Percentiles rank a stretch among this genome's conserved stretches.
Evolutionary conservation across 1,140 invertebrate species (phyloP).

Genomic region (Camponotus pennsylvanicus): DNA sequence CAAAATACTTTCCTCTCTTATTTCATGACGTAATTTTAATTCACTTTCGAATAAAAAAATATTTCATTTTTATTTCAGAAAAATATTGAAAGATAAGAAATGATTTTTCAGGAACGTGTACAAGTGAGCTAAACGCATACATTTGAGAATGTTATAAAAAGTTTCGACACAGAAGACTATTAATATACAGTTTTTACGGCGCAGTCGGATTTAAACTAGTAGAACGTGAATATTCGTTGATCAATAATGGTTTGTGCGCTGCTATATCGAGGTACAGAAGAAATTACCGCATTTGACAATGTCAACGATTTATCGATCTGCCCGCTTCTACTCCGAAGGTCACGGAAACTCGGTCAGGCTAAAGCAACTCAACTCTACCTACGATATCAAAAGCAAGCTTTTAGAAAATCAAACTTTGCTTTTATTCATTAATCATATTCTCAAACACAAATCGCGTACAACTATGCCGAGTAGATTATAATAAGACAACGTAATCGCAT

Average conservation of each 20-base stretch:
- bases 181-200: conserved; percentile 18
- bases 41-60: background rate
- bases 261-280: conserved; percentile 43
- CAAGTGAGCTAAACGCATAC: too few relatives aligned
- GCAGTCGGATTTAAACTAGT: conserved; percentile 14
- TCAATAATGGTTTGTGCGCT: conserved; percentile 26
- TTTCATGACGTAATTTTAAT: background rate
- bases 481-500: background rate
- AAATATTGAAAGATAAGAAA: background rate
- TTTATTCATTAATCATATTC: conserved; percentile 53
- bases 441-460: background rate
- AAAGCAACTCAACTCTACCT: conserved; percentile 19
- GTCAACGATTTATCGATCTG: conserved; percentile 62
- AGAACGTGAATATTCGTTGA: conserved; percentile 42
- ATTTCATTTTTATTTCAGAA: background rate
- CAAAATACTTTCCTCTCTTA: too few relatives aligned
- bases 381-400: conserved; percentile 20
- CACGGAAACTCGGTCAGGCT: conserved; percentile 55
- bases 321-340: conserved; percentile 35
- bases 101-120: background rate
- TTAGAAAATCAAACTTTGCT: conserved; percentile 32
- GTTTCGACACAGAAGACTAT: conserved; percentile 4
- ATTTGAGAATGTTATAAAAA: conserved; percentile 16
- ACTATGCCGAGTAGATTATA: background rate
- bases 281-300: conserved; percentile 63